These are phyloP conservation scores for Carcinoscorpius rotundicauda DNA, from an alignment of 1,140 invertebrate species.

Conservation along the genomic window DNA sequence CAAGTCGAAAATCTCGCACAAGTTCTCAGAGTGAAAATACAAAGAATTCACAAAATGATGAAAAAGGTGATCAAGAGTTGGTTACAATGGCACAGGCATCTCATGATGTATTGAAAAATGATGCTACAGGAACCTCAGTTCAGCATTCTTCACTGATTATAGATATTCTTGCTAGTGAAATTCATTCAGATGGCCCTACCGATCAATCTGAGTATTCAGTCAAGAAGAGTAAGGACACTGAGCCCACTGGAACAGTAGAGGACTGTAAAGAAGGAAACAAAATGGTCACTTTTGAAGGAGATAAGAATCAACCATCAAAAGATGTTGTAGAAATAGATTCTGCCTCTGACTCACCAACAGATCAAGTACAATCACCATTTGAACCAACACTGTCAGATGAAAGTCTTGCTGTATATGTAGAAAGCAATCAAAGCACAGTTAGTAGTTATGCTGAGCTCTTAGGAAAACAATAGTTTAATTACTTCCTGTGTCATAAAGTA, in stretches of 20 bases:
- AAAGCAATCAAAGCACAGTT: constrained; percentile 25
- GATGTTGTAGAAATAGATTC: not conserved
- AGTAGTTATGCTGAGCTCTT: constrained; percentile 21
- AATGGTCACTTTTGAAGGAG: constrained; percentile 4
- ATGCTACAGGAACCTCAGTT: not conserved
- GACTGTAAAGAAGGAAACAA: constrained; percentile 6
- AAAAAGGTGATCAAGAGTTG: too few species aligned
- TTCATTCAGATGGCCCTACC: not conserved
- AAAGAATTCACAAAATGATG: too few species aligned
- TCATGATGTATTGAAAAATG: too few species aligned
- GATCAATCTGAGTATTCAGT: not conserved
- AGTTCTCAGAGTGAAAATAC: not conserved
- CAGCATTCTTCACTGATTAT: not conserved
- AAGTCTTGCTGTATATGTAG: constrained; percentile 17
- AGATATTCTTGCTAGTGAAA: not conserved
- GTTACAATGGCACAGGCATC: too few species aligned
- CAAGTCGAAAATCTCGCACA: constrained; percentile 7
- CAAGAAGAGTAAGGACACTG: not conserved
- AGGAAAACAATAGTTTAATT: too few species aligned
- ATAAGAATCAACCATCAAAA: constrained; percentile 9
- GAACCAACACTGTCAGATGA: constrained; percentile 23
- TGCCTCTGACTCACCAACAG: constrained; percentile 2
- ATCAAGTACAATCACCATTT: constrained; percentile 10
- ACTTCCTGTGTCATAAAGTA: too few species aligned
- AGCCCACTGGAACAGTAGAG: not conserved